These are phyloP conservation scores for Zeuzera pyrina DNA, from an alignment of 2,888 invertebrate species.

Conservation along the genomic window DNA sequence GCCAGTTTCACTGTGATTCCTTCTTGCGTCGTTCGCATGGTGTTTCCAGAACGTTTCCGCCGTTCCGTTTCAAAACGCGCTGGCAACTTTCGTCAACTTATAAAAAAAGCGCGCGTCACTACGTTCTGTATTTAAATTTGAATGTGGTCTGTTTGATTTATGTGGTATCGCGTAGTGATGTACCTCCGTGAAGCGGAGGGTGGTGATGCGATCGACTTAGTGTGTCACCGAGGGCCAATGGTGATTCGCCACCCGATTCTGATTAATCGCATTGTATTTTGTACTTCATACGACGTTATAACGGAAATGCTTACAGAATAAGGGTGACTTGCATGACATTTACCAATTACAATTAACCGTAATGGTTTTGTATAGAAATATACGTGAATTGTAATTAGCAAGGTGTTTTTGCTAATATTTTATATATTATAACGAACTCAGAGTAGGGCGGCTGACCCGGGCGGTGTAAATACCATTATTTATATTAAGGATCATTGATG, in stretches of 20 bases:
- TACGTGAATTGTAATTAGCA: background rate
- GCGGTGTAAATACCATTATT: conserved; percentile 33
- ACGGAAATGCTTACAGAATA: too few species aligned
- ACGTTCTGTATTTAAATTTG: background rate
- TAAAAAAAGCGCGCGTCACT: background rate
- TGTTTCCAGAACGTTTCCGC: conserved; percentile 39
- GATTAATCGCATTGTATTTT: too few species aligned
- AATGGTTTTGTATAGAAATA: background rate
- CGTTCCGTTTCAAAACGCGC: conserved; percentile 17
- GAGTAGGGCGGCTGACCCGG: conserved; percentile 8
- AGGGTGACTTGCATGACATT: too few species aligned
- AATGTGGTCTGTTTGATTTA: too few species aligned
- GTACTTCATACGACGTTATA: too few species aligned
- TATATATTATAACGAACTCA: background rate
- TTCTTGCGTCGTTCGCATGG: conserved; percentile 29
- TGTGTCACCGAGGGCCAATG: conserved; percentile 14
- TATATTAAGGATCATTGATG: conserved; percentile 64
- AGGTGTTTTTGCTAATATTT: background rate
- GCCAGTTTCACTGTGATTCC: conserved; percentile 25
- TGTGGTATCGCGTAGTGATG: too few species aligned
- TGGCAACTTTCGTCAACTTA: conserved; percentile 2
- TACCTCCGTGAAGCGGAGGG: too few species aligned
- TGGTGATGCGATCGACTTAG: conserved; percentile 6
- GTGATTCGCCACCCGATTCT: conserved; percentile 13
- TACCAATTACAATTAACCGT: too few species aligned